Conservation (phyloP, 2,888 invertebrate genomes). For the Flexamia atlantica region DNA sequence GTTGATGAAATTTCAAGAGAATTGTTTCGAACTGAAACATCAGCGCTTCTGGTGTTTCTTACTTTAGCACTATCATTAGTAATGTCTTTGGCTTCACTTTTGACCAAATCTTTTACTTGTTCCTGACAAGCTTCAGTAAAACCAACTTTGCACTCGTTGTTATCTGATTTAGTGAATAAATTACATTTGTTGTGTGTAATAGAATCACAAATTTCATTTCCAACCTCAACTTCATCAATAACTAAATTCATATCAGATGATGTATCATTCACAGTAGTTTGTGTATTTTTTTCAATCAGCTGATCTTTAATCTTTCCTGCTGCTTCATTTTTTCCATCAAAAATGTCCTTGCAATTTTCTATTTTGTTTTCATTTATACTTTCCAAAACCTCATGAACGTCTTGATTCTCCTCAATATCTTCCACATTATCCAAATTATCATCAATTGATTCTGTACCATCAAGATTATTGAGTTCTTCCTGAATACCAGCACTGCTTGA, state of each 20-base stretch:
- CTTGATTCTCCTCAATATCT: slow-evolving; percentile 6
- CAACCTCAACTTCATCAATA: slow-evolving; percentile 31
- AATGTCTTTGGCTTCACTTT: background rate
- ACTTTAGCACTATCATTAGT: background rate
- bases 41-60: background rate
- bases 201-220: background rate
- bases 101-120: background rate
- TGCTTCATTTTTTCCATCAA: background rate
- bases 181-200: background rate
- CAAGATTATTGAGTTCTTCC: slow-evolving; percentile 14
- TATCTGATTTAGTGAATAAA: background rate
- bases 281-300: background rate
- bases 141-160: background rate
- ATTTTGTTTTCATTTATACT: background rate
- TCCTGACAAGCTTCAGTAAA: background rate
- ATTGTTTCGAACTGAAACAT: background rate
- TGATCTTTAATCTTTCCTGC: background rate
- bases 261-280: slow-evolving; percentile 5
- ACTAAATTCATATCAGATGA: slow-evolving; percentile 29
- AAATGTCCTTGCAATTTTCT: background rate
- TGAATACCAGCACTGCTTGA: slow-evolving; percentile 25
- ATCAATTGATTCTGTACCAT: slow-evolving; percentile 42
- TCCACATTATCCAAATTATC: slow-evolving; percentile 24
- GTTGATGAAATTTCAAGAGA: background rate
- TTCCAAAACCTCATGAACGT: slow-evolving; percentile 4